Conservation (phyloP, 2,113 vertebrate genomes). For the Sisor rabdophorus region DNA sequence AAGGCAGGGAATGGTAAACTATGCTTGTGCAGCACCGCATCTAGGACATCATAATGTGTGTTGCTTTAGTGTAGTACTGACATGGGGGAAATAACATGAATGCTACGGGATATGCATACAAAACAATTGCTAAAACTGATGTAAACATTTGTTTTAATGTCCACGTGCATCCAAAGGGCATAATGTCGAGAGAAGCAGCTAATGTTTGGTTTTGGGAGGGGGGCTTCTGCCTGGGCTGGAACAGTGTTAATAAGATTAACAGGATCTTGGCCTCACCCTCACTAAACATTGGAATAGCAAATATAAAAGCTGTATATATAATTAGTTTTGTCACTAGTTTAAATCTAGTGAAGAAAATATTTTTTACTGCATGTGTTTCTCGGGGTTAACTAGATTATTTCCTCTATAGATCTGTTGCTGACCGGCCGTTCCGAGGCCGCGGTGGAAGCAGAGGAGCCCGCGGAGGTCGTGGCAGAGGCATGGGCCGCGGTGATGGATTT, state of each 20-base stretch:
- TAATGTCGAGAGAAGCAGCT: not conserved
- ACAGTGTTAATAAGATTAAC: not conserved
- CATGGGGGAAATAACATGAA: not conserved
- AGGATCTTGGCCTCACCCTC: no score
- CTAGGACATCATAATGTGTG: not conserved
- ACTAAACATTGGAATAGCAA: no score
- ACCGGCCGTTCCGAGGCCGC: slow-evolving; percentile 87
- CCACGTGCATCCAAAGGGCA: not conserved
- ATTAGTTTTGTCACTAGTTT: not conserved
- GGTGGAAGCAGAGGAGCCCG: slow-evolving; percentile 80
- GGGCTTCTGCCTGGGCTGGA: not conserved
- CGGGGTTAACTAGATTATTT: not conserved
- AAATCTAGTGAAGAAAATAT: not conserved
- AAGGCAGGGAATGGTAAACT: not conserved
- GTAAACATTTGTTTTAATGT: not conserved
- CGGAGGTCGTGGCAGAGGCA: slow-evolving; percentile 85
- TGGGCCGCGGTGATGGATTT: slow-evolving; percentile 91
- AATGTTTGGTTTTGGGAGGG: no score
- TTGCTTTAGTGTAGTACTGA: not conserved
- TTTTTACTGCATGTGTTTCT: not conserved
- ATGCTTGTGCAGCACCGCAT: not conserved
- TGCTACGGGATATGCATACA: not conserved
- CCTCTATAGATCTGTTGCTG: slow-evolving; percentile 77
- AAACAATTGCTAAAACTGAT: not conserved
- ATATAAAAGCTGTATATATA: no score